Evolutionary conservation across 2,797 vertebrate species (phyloP).

Genomic region (Esox masquinongy): DNA sequence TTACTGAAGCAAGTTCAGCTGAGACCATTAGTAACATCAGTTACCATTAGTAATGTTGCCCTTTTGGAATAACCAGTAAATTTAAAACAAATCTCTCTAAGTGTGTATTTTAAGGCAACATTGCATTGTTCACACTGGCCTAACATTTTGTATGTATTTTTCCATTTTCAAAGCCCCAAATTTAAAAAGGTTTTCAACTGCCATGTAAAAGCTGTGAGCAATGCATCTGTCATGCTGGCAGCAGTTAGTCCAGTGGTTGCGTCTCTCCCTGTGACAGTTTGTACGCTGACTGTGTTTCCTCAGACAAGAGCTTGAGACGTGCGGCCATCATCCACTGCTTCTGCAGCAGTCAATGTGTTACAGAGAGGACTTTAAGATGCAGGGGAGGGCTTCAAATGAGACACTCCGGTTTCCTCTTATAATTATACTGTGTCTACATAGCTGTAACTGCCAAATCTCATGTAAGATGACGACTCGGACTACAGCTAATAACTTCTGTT

Average conservation of each 20-base stretch:
- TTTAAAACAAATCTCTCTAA: slow-evolving; percentile 45
- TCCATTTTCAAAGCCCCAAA: slow-evolving; percentile 67
- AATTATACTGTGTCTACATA: slow-evolving; percentile 78
- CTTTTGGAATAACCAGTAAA: slow-evolving; percentile 40
- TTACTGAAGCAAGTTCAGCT: slow-evolving; percentile 42
- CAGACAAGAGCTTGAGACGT: slow-evolving; percentile 66
- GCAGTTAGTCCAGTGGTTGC: slow-evolving; percentile 60
- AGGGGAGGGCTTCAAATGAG: slow-evolving; percentile 42
- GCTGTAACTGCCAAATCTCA: slow-evolving; percentile 84
- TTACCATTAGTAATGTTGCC: slow-evolving; percentile 35
- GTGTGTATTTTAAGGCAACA: slow-evolving; percentile 23
- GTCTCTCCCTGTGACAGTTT: slow-evolving; percentile 59
- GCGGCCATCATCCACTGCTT: slow-evolving; percentile 65
- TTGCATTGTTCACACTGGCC: slow-evolving; percentile 62
- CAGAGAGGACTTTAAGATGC: slow-evolving; percentile 13
- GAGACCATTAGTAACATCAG: slow-evolving; percentile 30
- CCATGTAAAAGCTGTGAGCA: slow-evolving; percentile 57
- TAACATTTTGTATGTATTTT: slow-evolving; percentile 67
- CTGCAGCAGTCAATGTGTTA: slow-evolving; percentile 50
- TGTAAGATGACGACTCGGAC: slow-evolving; percentile 71
- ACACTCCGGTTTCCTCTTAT: slow-evolving; percentile 58
- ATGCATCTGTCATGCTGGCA: slow-evolving; percentile 61
- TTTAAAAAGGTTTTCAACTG: slow-evolving; percentile 58
- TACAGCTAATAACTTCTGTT: slow-evolving; percentile 80
- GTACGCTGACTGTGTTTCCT: slow-evolving; percentile 36